Conservation (phyloP, 2,797 vertebrate genomes). For the Enteromius argenteus region DNA sequence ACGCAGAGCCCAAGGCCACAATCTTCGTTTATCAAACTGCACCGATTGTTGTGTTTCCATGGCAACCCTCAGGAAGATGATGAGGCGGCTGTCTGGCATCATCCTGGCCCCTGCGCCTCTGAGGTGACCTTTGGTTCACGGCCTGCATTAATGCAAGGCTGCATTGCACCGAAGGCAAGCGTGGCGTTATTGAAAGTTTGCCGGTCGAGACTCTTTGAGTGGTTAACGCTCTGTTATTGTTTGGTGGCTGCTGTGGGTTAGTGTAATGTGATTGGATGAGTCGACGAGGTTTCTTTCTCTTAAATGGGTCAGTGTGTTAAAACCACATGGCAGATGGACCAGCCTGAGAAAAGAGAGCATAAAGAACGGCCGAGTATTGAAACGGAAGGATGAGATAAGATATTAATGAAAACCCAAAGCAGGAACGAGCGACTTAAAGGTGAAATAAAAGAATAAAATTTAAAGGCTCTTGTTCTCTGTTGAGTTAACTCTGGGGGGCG, state of each 20-base stretch:
- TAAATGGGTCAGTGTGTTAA: constrained; percentile 10
- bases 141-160: constrained; percentile 24
- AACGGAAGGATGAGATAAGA: not conserved
- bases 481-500: constrained; percentile 4
- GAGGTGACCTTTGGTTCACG: constrained; percentile 11
- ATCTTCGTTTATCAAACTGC: constrained; percentile 8
- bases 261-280: constrained; percentile 7
- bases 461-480: constrained; percentile 2
- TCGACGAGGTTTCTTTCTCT: not conserved
- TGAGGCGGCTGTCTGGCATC: constrained; percentile 24
- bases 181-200: not conserved
- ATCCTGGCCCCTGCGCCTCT: not conserved
- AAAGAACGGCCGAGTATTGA: not conserved
- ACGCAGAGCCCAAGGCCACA: constrained; percentile 19
- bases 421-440: not conserved
- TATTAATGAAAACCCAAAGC: constrained; percentile 7
- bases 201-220: not conserved
- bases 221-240: constrained; percentile 8
- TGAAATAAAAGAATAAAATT: constrained; percentile 13
- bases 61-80: constrained; percentile 25
- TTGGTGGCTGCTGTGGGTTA: constrained; percentile 6
- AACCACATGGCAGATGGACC: constrained; percentile 19
- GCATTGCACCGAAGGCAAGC: not conserved
- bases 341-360: not conserved
- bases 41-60: constrained; percentile 27